Evolutionary conservation across 2,113 vertebrate species (phyloP).

Genomic region (Accipiter cooperii): DNA sequence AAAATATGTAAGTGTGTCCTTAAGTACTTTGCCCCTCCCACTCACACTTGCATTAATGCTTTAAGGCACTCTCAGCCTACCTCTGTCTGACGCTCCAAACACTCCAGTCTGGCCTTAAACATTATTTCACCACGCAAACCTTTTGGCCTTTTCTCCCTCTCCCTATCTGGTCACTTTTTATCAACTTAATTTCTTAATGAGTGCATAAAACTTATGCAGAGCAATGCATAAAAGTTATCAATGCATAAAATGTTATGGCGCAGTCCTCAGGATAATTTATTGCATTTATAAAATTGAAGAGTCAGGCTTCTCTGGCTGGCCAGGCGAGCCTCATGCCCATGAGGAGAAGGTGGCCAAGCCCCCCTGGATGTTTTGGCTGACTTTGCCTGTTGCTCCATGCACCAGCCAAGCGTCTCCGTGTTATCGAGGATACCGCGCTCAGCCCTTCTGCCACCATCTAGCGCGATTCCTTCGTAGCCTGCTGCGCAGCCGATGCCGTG

Average conservation of each 20-base stretch:
- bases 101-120: background rate
- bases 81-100: background rate
- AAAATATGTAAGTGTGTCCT: background rate
- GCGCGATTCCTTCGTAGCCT: background rate
- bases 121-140: slow-evolving; percentile 27
- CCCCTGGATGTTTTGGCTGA: background rate
- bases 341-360: background rate
- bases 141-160: background rate
- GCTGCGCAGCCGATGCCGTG: no score
- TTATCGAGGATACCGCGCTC: fast-evolving
- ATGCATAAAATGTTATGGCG: slow-evolving; percentile 32
- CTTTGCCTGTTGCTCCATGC: background rate
- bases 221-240: slow-evolving; percentile 45
- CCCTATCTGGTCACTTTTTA: slow-evolving; percentile 38
- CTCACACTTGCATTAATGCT: background rate
- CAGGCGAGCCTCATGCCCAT: background rate
- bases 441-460: background rate
- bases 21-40: background rate
- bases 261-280: slow-evolving; percentile 16
- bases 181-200: slow-evolving; percentile 58
- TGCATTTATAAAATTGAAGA: slow-evolving; percentile 18
- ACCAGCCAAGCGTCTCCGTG: fast-evolving
- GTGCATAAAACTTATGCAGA: slow-evolving; percentile 54
- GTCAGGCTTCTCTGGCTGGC: background rate
- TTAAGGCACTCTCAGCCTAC: background rate